Percentiles rank a stretch among this genome's conserved stretches.
Evolutionary conservation across 2,113 vertebrate species (phyloP).

Genomic region (Trichechus manatus): DNA sequence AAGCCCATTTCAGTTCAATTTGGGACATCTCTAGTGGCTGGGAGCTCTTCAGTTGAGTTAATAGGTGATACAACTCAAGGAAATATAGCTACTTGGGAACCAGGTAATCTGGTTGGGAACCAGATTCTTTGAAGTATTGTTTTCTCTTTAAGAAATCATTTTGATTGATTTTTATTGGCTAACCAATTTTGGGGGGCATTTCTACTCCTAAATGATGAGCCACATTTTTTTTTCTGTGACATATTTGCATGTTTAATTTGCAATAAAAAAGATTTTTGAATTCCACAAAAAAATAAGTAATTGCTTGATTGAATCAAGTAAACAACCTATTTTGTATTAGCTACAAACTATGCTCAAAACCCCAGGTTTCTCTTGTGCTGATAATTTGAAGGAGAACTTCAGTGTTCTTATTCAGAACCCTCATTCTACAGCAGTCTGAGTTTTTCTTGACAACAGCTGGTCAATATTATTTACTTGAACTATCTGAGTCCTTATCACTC

Average conservation of each 20-base stretch:
- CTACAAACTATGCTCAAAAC: neutral
- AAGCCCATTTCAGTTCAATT: neutral
- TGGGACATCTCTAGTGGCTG: neutral
- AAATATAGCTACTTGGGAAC: neutral
- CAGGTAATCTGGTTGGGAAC: neutral
- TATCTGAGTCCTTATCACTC: neutral
- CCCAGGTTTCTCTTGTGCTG: neutral
- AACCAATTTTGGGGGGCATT: neutral
- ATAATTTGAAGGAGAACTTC: neutral
- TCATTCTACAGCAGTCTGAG: neutral
- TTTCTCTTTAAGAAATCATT: slow-evolving; percentile 55
- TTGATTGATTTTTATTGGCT: slow-evolving; percentile 22
- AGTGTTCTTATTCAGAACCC: neutral
- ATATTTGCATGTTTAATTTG: slow-evolving; percentile 38
- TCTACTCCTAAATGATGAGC: neutral
- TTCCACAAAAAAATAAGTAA: slow-evolving; percentile 11
- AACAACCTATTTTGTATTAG: slow-evolving; percentile 36
- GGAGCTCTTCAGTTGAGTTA: neutral
- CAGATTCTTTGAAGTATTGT: slow-evolving; percentile 5
- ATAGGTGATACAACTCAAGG: neutral
- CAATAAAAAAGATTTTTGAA: slow-evolving; percentile 26
- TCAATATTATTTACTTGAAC: neutral
- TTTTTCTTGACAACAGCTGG: neutral
- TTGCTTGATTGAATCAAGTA: slow-evolving; percentile 62
- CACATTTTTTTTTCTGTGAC: neutral